A percentile compares a stretch with the other conserved stretches of the same genome.
phyloP scores from a whole-genome alignment of 2,888 invertebrate species.

The Drosophila pseudotalamancana region DNA sequence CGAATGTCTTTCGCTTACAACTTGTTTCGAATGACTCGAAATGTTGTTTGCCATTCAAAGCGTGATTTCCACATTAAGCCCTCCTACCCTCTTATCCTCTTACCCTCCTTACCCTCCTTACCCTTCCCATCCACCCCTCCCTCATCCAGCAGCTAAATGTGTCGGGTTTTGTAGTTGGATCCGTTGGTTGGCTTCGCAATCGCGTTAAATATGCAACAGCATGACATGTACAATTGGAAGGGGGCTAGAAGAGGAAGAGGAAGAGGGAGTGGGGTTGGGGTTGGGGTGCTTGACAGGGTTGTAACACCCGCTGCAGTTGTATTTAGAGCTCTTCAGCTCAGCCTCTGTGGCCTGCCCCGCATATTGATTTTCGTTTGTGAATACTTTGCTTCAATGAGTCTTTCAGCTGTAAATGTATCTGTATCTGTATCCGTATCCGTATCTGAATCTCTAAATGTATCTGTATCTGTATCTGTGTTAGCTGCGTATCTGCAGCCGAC shows the following conservation, averaged over 20 bases:
- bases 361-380: constrained; percentile 68
- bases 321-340: constrained; percentile 20
- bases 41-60: constrained; percentile 30
- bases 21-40: constrained; percentile 12
- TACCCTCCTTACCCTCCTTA: not conserved
- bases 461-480: constrained; percentile 17
- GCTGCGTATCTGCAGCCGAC: constrained; percentile 8
- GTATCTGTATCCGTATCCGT: constrained; percentile 21
- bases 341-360: not conserved
- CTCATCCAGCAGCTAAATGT: not conserved
- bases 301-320: constrained; percentile 23
- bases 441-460: too few species aligned
- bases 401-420: constrained; percentile 21
- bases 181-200: constrained; percentile 65
- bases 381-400: constrained; percentile 58
- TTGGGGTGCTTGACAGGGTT: not conserved
- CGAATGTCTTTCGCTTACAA: constrained; percentile 10
- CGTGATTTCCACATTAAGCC: constrained; percentile 46
- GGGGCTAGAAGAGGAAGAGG: too few species aligned
- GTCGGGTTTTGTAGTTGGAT: constrained; percentile 23
- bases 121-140: not conserved
- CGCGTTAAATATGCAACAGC: constrained; percentile 77
- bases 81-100: not conserved
- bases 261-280: not conserved
- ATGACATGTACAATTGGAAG: constrained; percentile 49